Percentiles rank a stretch among this genome's conserved stretches.
phyloP scores from a whole-genome alignment of 2,888 invertebrate species.

The Pediacus dermestoides region DNA sequence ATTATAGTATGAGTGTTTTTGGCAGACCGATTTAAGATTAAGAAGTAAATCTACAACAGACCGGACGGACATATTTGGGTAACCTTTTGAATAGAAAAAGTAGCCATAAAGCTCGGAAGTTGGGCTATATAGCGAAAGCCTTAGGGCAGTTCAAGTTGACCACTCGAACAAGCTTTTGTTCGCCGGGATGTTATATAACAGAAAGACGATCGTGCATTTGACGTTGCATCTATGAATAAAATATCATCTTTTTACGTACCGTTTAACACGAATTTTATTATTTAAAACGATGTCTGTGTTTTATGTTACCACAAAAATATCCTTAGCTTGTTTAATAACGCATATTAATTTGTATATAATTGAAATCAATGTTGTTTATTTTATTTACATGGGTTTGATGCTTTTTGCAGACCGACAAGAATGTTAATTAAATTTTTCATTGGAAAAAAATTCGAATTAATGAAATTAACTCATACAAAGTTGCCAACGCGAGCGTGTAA shows the following conservation, averaged over 20 bases:
- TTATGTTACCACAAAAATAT: too few species aligned
- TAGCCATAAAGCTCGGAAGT: constrained; percentile 36
- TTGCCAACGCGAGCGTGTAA: too few species aligned
- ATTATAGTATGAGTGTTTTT: constrained; percentile 36
- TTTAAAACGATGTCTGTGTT: constrained; percentile 20
- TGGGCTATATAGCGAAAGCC: constrained; percentile 35
- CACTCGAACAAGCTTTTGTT: constrained; percentile 32
- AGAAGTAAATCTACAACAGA: constrained; percentile 37
- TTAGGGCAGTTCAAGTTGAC: constrained; percentile 34
- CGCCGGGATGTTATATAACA: constrained; percentile 24
- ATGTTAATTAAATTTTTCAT: too few species aligned
- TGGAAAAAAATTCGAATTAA: too few species aligned
- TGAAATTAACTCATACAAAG: too few species aligned
- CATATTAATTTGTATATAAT: too few species aligned
- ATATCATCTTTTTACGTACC: constrained; percentile 31
- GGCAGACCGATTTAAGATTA: constrained; percentile 41
- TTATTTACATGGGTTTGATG: too few species aligned
- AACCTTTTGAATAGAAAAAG: constrained; percentile 41
- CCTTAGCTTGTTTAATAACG: too few species aligned
- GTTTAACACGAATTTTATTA: constrained; percentile 31
- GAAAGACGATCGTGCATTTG: constrained; percentile 30
- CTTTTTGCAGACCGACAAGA: too few species aligned
- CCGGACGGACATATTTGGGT: constrained; percentile 36
- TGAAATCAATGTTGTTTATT: too few species aligned
- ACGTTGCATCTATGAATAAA: constrained; percentile 34